phyloP scores from a whole-genome alignment of 1,140 invertebrate species.

The Calliphora vicina region DNA sequence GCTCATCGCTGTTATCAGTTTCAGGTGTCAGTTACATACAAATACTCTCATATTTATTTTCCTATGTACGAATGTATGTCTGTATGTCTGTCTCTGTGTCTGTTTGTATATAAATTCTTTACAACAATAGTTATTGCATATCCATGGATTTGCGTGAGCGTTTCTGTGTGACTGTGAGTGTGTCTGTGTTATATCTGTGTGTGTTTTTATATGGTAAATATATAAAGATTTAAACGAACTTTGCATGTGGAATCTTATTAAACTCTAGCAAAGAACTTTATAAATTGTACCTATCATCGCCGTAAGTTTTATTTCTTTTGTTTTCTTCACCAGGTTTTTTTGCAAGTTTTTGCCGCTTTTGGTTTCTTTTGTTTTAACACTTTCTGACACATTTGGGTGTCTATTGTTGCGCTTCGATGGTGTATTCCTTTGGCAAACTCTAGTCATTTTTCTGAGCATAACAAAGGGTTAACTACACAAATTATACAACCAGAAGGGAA shows the following conservation, averaged over 20 bases:
- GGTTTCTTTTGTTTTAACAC: not conserved
- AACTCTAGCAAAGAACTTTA: conserved; percentile 12
- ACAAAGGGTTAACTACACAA: not conserved
- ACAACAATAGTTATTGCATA: no score
- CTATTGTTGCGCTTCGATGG: not conserved
- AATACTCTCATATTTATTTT: not conserved
- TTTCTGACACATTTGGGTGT: not conserved
- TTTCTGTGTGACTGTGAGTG: not conserved
- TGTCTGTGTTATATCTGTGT: not conserved
- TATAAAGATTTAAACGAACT: conserved; percentile 26
- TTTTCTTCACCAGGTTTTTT: not conserved
- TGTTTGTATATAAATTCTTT: no score
- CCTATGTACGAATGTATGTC: not conserved
- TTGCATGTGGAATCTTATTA: conserved; percentile 28
- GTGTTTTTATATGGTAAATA: no score
- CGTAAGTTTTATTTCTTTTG: conserved; percentile 2
- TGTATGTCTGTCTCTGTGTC: not conserved
- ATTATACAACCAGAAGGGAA: not conserved
- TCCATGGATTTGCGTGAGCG: not conserved
- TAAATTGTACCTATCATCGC: conserved; percentile 33
- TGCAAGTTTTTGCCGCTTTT: not conserved
- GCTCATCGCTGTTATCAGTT: conserved; percentile 23
- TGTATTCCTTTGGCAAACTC: not conserved
- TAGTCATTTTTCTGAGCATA: not conserved
- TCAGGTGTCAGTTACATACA: conserved; percentile 30